phyloP scores from a whole-genome alignment of 2,113 vertebrate genomes.

The Hippoglossus stenolepis region DNA sequence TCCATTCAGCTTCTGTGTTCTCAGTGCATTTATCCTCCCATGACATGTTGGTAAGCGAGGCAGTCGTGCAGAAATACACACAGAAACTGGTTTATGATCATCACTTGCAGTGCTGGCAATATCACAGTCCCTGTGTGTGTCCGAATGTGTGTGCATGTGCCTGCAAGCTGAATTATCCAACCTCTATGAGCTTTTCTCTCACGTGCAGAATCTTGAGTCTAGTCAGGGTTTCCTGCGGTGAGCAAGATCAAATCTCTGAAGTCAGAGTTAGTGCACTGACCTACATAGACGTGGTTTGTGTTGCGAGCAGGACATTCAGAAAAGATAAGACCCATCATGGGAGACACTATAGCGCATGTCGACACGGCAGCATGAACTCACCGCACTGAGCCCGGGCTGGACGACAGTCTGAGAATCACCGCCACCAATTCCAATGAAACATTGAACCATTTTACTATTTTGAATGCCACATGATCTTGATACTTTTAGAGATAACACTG shows the following conservation, averaged over 20 bases:
- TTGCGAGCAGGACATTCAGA: conserved; percentile 34
- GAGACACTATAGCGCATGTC: not conserved
- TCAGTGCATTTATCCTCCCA: conserved; percentile 4
- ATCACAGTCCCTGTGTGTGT: not conserved
- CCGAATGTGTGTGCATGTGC: not conserved
- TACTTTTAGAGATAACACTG: not conserved
- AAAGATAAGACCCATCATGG: conserved; percentile 12
- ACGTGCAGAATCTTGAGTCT: conserved; percentile 29
- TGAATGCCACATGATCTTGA: not conserved
- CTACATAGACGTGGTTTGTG: conserved; percentile 54
- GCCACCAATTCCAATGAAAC: not conserved
- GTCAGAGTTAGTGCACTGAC: conserved; percentile 63
- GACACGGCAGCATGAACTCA: conserved; percentile 9
- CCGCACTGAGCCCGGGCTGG: conserved; percentile 4
- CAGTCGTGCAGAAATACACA: conserved; percentile 49
- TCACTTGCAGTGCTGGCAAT: conserved; percentile 26
- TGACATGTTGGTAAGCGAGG: conserved; percentile 33
- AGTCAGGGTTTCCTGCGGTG: conserved; percentile 39
- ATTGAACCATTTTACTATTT: not conserved
- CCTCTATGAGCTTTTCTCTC: conserved; percentile 47
- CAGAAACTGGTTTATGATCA: conserved; percentile 41
- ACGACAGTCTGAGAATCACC: not conserved
- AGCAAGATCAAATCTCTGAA: conserved; percentile 47
- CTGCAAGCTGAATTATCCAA: conserved; percentile 14
- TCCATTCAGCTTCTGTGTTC: conserved; percentile 1